phyloP scores from a whole-genome alignment of 1,140 invertebrate genomes.

The Rhagoletis pomonella region DNA sequence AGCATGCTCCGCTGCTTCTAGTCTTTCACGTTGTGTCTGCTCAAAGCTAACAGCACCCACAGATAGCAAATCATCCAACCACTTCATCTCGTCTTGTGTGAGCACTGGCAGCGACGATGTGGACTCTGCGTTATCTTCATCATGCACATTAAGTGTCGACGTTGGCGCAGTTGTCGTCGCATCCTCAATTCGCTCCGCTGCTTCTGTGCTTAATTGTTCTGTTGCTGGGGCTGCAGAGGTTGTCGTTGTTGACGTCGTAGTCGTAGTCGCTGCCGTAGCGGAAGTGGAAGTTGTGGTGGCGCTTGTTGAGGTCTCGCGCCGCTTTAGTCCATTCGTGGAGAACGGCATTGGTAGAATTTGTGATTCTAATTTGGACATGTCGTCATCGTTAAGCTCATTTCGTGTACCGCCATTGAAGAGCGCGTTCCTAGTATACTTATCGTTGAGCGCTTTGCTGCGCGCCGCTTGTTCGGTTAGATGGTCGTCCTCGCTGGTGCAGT shows the following conservation, averaged over 20 bases:
- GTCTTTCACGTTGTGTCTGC: constrained; percentile 57
- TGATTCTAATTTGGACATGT: constrained; percentile 68
- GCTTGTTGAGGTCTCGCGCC: constrained; percentile 8
- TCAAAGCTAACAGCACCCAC: constrained; percentile 72
- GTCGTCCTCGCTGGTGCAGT: constrained; percentile 66
- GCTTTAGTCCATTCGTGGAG: constrained; percentile 32
- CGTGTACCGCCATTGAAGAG: constrained; percentile 71
- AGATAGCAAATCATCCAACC: constrained; percentile 71
- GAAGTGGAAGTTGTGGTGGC: constrained; percentile 6
- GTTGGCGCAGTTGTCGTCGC: neutral
- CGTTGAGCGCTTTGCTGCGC: constrained; percentile 61
- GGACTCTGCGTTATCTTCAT: constrained; percentile 57
- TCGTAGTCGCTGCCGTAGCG: constrained; percentile 38
- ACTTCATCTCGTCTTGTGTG: constrained; percentile 71
- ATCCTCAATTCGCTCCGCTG: constrained; percentile 34
- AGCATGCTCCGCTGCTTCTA: constrained; percentile 50
- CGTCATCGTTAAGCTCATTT: constrained; percentile 67
- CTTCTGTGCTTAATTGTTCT: constrained; percentile 44
- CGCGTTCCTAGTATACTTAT: constrained; percentile 70
- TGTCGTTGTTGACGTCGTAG: constrained; percentile 23
- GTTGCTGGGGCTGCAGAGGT: constrained; percentile 34
- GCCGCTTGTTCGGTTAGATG: constrained; percentile 59
- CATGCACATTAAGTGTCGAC: neutral
- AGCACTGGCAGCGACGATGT: constrained; percentile 62
- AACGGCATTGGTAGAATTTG: constrained; percentile 64